Evolutionary conservation across 2,113 vertebrate species (phyloP).

Genomic region (Empidonax traillii): DNA sequence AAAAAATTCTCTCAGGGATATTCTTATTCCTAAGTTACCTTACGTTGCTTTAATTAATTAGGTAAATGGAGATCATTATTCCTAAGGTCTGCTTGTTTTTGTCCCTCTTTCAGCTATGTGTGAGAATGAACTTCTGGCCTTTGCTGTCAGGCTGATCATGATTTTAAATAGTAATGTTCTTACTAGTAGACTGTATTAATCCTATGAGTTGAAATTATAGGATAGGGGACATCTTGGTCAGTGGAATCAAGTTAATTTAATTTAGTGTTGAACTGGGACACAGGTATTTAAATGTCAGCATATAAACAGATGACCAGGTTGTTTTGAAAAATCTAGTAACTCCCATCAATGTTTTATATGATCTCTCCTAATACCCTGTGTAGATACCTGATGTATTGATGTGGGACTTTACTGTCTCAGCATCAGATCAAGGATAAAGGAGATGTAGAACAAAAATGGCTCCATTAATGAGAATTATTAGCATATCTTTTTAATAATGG

Average conservation of each 20-base stretch:
- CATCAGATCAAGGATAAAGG: background rate
- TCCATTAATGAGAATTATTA: background rate
- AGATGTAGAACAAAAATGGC: background rate
- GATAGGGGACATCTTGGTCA: background rate
- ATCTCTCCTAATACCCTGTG: background rate
- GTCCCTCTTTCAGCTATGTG: conserved; percentile 1
- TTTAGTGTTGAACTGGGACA: background rate
- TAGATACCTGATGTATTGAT: background rate
- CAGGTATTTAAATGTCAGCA: background rate
- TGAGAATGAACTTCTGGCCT: conserved; percentile 17
- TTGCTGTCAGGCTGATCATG: conserved; percentile 11
- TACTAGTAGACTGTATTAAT: background rate
- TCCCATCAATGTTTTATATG: background rate
- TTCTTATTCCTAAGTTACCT: conserved; percentile 58
- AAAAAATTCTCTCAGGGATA: conserved; percentile 20
- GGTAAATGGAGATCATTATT: conserved; percentile 58
- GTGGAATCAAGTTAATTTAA: background rate
- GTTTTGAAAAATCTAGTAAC: background rate
- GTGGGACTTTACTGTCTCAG: background rate
- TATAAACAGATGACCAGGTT: background rate
- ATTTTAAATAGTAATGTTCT: conserved; percentile 32
- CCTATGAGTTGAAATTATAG: background rate
- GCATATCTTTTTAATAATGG: background rate
- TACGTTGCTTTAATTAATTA: conserved; percentile 64
- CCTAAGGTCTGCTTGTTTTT: conserved; percentile 59